phyloP scores from a whole-genome alignment of 2,888 invertebrate species.

The Balanococcus diminutus region DNA sequence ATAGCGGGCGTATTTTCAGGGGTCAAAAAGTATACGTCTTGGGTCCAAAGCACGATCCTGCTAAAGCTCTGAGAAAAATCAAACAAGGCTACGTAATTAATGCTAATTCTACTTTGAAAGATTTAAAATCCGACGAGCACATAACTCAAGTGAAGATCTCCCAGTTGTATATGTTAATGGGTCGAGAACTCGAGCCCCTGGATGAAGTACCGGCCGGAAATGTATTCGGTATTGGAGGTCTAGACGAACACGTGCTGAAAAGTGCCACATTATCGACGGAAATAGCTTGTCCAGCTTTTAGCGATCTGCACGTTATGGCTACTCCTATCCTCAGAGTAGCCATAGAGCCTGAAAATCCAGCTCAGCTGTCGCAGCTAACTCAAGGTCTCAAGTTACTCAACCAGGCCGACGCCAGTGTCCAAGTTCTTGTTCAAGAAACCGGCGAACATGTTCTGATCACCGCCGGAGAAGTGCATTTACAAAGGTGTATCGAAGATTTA shows the following conservation, averaged over 20 bases:
- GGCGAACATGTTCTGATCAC: conserved; percentile 95
- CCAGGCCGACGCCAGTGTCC: conserved; percentile 93
- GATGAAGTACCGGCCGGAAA: conserved; percentile 87
- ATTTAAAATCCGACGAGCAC: conserved; percentile 69
- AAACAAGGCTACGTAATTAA: conserved; percentile 59
- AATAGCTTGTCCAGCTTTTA: conserved; percentile 83
- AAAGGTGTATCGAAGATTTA: conserved; percentile 93
- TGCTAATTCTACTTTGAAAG: conserved; percentile 65
- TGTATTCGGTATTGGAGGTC: conserved; percentile 80
- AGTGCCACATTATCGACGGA: conserved; percentile 87
- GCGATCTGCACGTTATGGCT: conserved; percentile 76
- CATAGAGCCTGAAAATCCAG: conserved; percentile 81
- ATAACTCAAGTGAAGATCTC: conserved; percentile 71
- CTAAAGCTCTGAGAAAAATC: conserved; percentile 63
- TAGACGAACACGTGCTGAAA: conserved; percentile 83
- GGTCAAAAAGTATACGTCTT: conserved; percentile 81
- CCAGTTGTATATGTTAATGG: conserved; percentile 89
- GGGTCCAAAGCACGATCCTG: conserved; percentile 87
- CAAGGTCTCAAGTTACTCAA: conserved; percentile 81
- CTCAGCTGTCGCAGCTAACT: conserved; percentile 72
- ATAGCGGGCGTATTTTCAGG: conserved; percentile 80
- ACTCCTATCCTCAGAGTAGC: conserved; percentile 93
- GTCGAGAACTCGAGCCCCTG: conserved; percentile 82
- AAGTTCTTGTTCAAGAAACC: conserved; percentile 86
- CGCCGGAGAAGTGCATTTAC: conserved; percentile 95